Evolutionary conservation across 2,888 invertebrate species (phyloP), one percentile per base, ranked within the genome.

Genomic region (Zelleria hepariella): DNA sequence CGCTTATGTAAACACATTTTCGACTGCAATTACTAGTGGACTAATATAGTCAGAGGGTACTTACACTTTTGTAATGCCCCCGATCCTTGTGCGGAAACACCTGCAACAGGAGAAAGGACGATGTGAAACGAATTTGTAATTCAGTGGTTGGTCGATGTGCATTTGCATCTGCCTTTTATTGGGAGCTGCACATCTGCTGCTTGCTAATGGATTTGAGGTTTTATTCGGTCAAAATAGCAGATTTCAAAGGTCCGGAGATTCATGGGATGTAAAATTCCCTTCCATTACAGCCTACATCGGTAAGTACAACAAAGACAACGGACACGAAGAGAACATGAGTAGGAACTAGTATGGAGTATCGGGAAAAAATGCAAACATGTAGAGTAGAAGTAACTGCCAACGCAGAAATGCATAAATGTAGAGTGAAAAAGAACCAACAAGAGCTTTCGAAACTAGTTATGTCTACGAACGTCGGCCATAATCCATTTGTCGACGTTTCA

Each of bases 31-130:
- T 42, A 42, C 21, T 20, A 21, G 20, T 20, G 51, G 23, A 18
- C 10, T 51, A 21, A 7, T 8, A 51, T 23, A 51, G 23, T 5
- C 23, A 20, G 21, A 51, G 32, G 32, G 32, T 74, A 84, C 85
- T 85, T 72, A 85, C 84, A 83, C 75, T 75, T 78, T 81, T 77
- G 65, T 65, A 67, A 70, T 66, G 71, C 67, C 70, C 65, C 63
- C 60, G 65, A 63, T 61, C 67, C 64, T 65, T 66, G 64, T 63
- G 64, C 65, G 57, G 64, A 64, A 63, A 69, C 68, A 66, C 69
- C 81, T 82, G 77, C 24, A 80, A 83, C 63, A 72, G 71, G 64
- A 63, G 59, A 59, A 8, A 15, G 49, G 18, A 20, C 7, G 7
- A 49, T 49, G 18, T 49, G 10, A 49, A 49, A 49, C 18, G 32